Conservation (phyloP, 2,888 invertebrate genomes). For the Lepidonotus clava region DNA sequence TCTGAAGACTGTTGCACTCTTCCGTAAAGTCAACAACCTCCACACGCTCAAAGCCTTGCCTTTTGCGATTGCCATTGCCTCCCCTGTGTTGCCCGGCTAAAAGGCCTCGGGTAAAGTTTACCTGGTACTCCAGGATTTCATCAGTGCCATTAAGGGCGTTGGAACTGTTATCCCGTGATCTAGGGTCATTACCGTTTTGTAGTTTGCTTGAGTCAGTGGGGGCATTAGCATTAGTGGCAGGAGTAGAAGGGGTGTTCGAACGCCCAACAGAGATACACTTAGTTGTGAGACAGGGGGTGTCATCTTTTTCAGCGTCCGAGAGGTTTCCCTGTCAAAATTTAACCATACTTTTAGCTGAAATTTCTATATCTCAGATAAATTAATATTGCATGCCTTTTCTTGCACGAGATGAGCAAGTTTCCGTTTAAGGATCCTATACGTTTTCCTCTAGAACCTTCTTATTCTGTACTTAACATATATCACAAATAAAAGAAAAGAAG, state of each 20-base stretch:
- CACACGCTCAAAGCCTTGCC: neutral
- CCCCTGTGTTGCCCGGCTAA: neutral
- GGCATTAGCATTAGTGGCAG: neutral
- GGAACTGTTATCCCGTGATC: neutral
- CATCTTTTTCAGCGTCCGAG: neutral
- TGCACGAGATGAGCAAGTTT: too few relatives aligned
- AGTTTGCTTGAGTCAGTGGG: neutral
- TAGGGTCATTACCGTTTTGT: neutral
- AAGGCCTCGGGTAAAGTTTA: neutral
- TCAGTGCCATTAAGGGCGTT: neutral
- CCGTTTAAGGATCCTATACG: too few relatives aligned
- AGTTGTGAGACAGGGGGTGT: constrained; percentile 36
- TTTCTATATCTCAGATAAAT: too few relatives aligned
- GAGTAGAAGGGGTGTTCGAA: neutral
- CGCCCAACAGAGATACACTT: neutral
- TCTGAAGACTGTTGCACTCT: neutral
- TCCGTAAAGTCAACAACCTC: constrained; percentile 37
- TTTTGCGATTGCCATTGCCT: neutral
- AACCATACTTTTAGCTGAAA: too few relatives aligned
- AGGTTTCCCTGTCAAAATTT: constrained; percentile 32
- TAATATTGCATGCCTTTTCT: too few relatives aligned
- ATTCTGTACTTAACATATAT: too few relatives aligned
- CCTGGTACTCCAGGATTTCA: neutral
- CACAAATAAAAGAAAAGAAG: too few relatives aligned
- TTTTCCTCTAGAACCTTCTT: too few relatives aligned